Conservation (phyloP, 2,797 vertebrate genomes). For the Coracias cyanogaster region DNA sequence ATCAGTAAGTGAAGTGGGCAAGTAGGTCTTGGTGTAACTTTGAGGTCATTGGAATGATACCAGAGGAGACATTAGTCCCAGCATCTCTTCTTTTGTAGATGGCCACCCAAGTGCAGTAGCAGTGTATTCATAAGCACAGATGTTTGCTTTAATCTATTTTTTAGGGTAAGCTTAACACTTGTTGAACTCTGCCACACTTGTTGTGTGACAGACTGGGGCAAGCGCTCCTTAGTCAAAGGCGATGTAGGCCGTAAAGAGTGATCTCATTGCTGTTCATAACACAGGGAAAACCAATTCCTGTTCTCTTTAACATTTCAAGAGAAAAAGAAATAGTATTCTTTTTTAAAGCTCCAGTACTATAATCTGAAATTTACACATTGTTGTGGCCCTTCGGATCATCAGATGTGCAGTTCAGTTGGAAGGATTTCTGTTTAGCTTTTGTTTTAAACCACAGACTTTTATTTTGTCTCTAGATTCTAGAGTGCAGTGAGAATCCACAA, state of each 20-base stretch:
- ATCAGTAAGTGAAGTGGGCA: conserved; percentile 25
- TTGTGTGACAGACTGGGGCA: background rate
- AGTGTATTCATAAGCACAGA: background rate
- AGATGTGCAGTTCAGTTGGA: background rate
- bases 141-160: background rate
- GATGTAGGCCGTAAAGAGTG: background rate
- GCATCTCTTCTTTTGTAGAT: background rate
- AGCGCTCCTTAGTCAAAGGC: background rate
- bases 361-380: background rate
- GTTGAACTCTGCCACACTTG: background rate
- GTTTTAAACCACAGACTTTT: background rate
- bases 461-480: background rate
- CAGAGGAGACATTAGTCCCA: conserved; percentile 7
- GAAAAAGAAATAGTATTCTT: background rate
- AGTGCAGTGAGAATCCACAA: background rate
- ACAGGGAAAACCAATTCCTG: background rate
- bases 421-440: background rate
- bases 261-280: background rate
- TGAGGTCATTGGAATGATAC: conserved; percentile 4
- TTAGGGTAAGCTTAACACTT: background rate
- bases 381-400: background rate
- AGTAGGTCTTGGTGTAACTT: background rate
- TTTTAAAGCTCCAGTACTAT: background rate
- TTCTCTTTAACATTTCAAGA: background rate
- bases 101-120: conserved; percentile 40